A percentile compares a stretch with the other conserved stretches of the same genome.
These are phyloP conservation scores for Crotalus tigris DNA, from an alignment of 2,113 vertebrate genomes.

Conservation along the genomic window DNA sequence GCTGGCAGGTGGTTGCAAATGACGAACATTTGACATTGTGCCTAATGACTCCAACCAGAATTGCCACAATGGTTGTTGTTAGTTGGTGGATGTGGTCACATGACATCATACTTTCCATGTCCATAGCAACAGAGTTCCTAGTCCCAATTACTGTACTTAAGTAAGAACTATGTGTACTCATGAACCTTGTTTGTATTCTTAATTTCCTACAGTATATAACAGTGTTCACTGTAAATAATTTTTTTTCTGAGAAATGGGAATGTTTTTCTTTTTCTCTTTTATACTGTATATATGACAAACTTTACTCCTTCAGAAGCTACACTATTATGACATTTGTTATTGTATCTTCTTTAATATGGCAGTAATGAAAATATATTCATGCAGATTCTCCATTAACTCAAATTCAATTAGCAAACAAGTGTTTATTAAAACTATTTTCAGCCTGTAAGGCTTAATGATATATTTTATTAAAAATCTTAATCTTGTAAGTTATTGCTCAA, in stretches of 20 bases:
- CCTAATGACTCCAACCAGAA: background rate
- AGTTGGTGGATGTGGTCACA: background rate
- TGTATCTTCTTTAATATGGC: constrained; percentile 45
- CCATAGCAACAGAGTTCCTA: background rate
- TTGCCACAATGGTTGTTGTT: background rate
- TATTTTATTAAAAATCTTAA: constrained; percentile 58
- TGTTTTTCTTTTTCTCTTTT: background rate
- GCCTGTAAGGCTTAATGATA: constrained; percentile 60
- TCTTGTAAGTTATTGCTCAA: constrained; percentile 64
- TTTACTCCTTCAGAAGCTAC: constrained; percentile 40
- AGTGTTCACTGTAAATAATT: background rate
- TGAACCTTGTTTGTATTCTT: background rate
- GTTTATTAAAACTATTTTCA: constrained; percentile 56
- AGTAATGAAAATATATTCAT: constrained; percentile 55
- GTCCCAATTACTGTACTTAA: background rate
- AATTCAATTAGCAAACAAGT: constrained; percentile 55
- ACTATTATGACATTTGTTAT: constrained; percentile 42
- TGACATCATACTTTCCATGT: background rate
- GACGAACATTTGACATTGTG: background rate
- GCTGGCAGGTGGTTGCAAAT: background rate
- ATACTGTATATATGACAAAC: background rate
- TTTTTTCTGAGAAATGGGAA: background rate
- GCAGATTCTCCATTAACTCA: constrained; percentile 57
- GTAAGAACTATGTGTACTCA: background rate
- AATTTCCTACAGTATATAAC: background rate